These are phyloP conservation scores for Drosophila bunnanda DNA, from an alignment of 2,888 invertebrate species.

Conservation along the genomic window DNA sequence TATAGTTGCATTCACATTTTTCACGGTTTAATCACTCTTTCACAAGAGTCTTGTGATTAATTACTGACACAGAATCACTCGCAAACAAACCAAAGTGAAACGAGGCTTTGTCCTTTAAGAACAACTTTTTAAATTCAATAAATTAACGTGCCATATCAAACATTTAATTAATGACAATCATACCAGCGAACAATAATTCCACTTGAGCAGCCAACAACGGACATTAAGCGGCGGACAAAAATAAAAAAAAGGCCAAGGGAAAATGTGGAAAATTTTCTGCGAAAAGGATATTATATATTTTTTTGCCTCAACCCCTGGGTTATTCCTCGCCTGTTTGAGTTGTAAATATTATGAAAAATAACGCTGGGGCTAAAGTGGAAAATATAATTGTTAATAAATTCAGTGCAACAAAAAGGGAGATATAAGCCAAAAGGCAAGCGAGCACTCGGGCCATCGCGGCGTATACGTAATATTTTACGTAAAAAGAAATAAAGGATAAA, in stretches of 20 bases:
- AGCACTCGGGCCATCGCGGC: constrained; percentile 21
- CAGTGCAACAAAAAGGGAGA: constrained; percentile 9
- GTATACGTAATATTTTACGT: constrained; percentile 59
- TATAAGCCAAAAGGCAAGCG: constrained; percentile 9
- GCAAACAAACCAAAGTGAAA: neutral
- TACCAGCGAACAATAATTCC: constrained; percentile 49
- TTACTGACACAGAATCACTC: constrained; percentile 30
- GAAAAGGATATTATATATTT: constrained; percentile 19
- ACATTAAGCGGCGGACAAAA: constrained; percentile 12
- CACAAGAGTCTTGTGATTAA: constrained; percentile 13
- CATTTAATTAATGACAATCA: constrained; percentile 66
- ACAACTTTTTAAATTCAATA: constrained; percentile 32
- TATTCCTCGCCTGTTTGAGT: constrained; percentile 9
- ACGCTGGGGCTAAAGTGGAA: constrained; percentile 33
- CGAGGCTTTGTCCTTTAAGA: constrained; percentile 17
- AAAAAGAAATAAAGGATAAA: constrained; percentile 39
- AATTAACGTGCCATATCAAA: constrained; percentile 27
- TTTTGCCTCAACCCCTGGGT: too few relatives aligned
- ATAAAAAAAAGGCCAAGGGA: neutral
- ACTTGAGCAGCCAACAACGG: constrained; percentile 33
- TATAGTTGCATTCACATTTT: neutral
- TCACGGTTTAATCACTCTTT: constrained; percentile 4
- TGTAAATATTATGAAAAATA: constrained; percentile 36
- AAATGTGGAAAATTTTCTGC: constrained; percentile 16
- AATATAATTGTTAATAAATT: constrained; percentile 50